These are phyloP conservation scores for Chaitophorus viminalis DNA, from an alignment of 2,888 invertebrate genomes.

Conservation along the genomic window DNA sequence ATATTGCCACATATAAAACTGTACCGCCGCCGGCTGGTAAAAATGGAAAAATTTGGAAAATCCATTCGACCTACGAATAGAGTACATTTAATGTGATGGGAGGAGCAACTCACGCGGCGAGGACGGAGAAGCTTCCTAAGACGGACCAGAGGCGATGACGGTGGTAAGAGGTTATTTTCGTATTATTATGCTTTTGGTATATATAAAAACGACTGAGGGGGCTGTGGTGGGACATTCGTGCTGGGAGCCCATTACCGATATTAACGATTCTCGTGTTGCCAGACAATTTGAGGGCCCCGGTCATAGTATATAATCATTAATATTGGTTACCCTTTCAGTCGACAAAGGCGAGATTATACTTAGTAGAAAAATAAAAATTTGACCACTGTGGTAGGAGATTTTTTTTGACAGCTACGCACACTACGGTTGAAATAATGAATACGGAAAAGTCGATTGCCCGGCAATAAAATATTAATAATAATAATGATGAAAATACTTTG, in stretches of 20 bases:
- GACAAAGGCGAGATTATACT: constrained; percentile 26
- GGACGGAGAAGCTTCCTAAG: background rate
- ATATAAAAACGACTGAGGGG: constrained; percentile 15
- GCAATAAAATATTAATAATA: constrained; percentile 42
- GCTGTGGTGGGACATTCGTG: constrained; percentile 14
- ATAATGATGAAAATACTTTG: background rate
- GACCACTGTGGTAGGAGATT: background rate
- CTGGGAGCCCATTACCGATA: constrained; percentile 51
- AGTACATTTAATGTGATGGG: background rate
- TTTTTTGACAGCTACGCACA: constrained; percentile 5
- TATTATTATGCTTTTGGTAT: constrained; percentile 36
- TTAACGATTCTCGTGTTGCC: constrained; percentile 62
- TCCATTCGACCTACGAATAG: background rate
- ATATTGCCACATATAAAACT: too few species aligned
- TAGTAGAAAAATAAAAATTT: constrained; percentile 38
- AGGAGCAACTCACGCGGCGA: background rate
- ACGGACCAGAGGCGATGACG: constrained; percentile 6
- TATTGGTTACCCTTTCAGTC: constrained; percentile 48
- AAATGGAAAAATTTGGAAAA: constrained; percentile 23
- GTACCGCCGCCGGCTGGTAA: background rate
- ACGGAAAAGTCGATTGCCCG: background rate
- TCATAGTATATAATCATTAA: constrained; percentile 51
- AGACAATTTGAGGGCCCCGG: constrained; percentile 50
- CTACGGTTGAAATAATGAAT: background rate
- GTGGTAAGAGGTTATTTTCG: constrained; percentile 9